Conservation (phyloP, 2,797 vertebrate species). For the Cyclopterus lumpus region DNA sequence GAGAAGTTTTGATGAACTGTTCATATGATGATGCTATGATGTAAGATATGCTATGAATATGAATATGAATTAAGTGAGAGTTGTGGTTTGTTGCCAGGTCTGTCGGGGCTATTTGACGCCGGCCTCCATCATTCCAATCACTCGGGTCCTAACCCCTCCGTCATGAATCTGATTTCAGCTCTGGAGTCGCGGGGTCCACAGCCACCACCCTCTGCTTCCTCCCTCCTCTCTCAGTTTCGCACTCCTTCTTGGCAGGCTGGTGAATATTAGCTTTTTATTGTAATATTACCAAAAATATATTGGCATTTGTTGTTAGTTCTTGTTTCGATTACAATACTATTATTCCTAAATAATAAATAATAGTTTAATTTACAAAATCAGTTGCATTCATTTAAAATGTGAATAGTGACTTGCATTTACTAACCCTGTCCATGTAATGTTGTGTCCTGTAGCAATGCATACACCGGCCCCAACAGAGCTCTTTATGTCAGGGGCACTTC, state of each 20-base stretch:
- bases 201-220: slow-evolving; percentile 91
- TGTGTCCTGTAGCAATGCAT: slow-evolving; percentile 89
- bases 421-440: slow-evolving; percentile 53
- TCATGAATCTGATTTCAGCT: slow-evolving; percentile 95
- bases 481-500: slow-evolving; percentile 92
- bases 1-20: not conserved
- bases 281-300: not conserved
- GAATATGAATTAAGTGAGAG: slow-evolving; percentile 5
- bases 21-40: slow-evolving; percentile 4
- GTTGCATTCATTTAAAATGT: slow-evolving; percentile 6
- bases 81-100: slow-evolving; percentile 78
- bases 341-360: not conserved
- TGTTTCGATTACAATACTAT: not conserved
- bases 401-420: slow-evolving; percentile 25
- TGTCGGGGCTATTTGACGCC: slow-evolving; percentile 92
- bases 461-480: slow-evolving; percentile 91
- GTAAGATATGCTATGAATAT: not conserved
- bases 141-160: slow-evolving; percentile 89
- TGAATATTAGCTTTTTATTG: slow-evolving; percentile 67
- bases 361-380: not conserved
- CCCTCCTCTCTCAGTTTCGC: slow-evolving; percentile 93
- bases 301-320: not conserved
- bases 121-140: slow-evolving; percentile 90
- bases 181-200: slow-evolving; percentile 92
- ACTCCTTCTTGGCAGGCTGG: slow-evolving; percentile 93